Evolutionary conservation across 2,888 invertebrate genomes (phyloP), one percentile per base, ranked within the genome.

Genomic region (Geotrupes spiniger): DNA sequence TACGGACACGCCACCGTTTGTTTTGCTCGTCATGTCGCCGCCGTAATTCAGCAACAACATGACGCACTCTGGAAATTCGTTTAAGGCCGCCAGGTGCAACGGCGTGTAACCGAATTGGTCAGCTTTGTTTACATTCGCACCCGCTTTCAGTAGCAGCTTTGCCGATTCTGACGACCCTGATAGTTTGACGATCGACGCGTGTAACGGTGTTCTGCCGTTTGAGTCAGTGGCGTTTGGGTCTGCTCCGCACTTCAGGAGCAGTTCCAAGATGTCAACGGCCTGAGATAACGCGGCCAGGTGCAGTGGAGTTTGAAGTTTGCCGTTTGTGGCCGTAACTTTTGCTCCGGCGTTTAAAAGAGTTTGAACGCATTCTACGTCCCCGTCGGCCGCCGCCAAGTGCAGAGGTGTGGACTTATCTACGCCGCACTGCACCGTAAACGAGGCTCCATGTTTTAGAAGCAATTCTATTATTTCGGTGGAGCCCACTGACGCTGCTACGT

Each of bases 301-400:
- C 46, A 94, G 74, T 0, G 93, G 85, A 0, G 91, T 90, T 73
- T 92, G 90, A 47, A 83, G 82, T 64, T 86, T 82, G 42, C 81
- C 78, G 71, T 90, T 90, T 10, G 79, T 78, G 41, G 85, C 83
- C 63, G 89, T 84, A n/a, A 87, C 82, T 39, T 84, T 79, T 1
- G 93, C 91, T 1, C 87, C 85, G 37, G 85, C 81, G 12, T 88
- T 83, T 2, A 92, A 68, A 1, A 92, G 74, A 14, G 89, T 69
- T 42, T 78, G 76, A 1, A 86, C 85, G 57, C 92, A 91, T 56
- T 88, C 86, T 0, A 82, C 82, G 63, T 87, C 88, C 4, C 92
- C 91, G 60, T 92, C 92, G 65, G 92, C 91, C 0, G 92, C 89
- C 3, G 93, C 91, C 58, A 92, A 74, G 74, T 94, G 93, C 16